Conservation (phyloP, 2,113 vertebrate genomes). For the Petaurus breviceps region DNA sequence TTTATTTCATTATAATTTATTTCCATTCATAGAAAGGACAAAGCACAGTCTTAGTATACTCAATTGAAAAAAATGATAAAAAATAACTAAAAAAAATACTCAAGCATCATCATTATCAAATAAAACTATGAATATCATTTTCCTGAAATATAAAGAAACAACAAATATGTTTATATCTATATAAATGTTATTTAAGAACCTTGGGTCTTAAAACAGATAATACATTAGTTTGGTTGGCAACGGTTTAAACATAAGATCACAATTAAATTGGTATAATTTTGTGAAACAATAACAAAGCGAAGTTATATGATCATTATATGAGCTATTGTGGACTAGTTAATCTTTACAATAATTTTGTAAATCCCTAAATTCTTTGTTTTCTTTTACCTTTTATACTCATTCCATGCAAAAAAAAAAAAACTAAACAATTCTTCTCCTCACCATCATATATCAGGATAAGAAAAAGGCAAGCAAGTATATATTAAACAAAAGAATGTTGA, state of each 20-base stretch:
- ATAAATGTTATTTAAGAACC: conserved; percentile 91
- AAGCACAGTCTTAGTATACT: conserved; percentile 86
- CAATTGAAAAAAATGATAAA: conserved; percentile 86
- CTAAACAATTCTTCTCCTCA: conserved; percentile 82
- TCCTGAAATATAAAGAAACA: conserved; percentile 88
- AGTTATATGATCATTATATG: conserved; percentile 79
- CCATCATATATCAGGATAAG: conserved; percentile 84
- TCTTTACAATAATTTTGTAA: conserved; percentile 30
- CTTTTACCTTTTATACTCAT: conserved; percentile 80
- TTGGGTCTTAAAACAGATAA: conserved; percentile 84
- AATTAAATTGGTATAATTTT: conserved; percentile 82
- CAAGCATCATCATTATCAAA: conserved; percentile 87
- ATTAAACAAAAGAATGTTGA: conserved; percentile 89
- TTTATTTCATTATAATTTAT: conserved; percentile 89
- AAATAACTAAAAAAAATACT: conserved; percentile 86
- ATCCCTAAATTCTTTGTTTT: conserved; percentile 65
- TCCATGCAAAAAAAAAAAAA: conserved; percentile 87
- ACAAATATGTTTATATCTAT: conserved; percentile 88
- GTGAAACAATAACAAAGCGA: conserved; percentile 81
- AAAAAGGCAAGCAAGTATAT: conserved; percentile 92
- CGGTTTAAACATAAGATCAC: conserved; percentile 86
- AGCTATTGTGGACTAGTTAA: conserved; percentile 81
- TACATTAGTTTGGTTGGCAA: conserved; percentile 84
- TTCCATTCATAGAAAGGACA: conserved; percentile 90
- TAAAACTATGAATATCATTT: conserved; percentile 84